These are phyloP conservation scores for Agraylea sexmaculata DNA, from an alignment of 1,140 invertebrate species.

Conservation along the genomic window DNA sequence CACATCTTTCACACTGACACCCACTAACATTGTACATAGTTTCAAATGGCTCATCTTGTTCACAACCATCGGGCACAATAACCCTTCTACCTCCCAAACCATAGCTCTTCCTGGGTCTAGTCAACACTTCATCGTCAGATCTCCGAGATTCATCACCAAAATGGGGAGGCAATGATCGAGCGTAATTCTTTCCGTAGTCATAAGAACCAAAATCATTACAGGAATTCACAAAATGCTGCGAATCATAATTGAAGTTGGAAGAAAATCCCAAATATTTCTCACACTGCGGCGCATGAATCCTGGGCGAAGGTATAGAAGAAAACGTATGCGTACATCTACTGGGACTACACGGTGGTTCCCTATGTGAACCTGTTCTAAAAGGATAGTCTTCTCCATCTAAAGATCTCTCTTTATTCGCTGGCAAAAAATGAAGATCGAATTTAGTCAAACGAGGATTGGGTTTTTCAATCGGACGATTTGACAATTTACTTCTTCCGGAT, in stretches of 20 bases:
- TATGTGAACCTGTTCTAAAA: constrained; percentile 12
- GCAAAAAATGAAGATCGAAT: constrained; percentile 18
- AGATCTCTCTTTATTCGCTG: constrained; percentile 17
- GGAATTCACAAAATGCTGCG: constrained; percentile 13
- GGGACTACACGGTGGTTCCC: constrained; percentile 9
- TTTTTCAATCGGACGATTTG: constrained; percentile 8
- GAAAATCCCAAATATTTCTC: constrained; percentile 12
- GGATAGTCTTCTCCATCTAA: constrained; percentile 17
- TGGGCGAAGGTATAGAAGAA: constrained; percentile 6
- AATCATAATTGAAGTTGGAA: constrained; percentile 15
- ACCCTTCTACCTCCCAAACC: constrained; percentile 16
- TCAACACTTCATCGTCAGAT: constrained; percentile 8
- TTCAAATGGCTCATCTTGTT: constrained; percentile 18
- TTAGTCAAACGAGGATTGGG: constrained; percentile 7
- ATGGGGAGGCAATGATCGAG: constrained; percentile 18
- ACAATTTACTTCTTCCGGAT: constrained; percentile 7
- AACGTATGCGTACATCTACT: constrained; percentile 15
- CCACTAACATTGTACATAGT: constrained; percentile 19
- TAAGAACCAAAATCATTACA: constrained; percentile 14
- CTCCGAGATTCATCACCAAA: constrained; percentile 17
- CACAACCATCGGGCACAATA: constrained; percentile 19
- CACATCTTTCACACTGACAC: constrained; percentile 19
- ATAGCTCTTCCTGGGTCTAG: constrained; percentile 17
- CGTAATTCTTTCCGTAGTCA: constrained; percentile 13
- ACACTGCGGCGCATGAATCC: constrained; percentile 14